Evolutionary conservation across 2,888 invertebrate species (phyloP), one percentile per base, ranked within the genome.

Genomic region (Erebia epiphron): DNA sequence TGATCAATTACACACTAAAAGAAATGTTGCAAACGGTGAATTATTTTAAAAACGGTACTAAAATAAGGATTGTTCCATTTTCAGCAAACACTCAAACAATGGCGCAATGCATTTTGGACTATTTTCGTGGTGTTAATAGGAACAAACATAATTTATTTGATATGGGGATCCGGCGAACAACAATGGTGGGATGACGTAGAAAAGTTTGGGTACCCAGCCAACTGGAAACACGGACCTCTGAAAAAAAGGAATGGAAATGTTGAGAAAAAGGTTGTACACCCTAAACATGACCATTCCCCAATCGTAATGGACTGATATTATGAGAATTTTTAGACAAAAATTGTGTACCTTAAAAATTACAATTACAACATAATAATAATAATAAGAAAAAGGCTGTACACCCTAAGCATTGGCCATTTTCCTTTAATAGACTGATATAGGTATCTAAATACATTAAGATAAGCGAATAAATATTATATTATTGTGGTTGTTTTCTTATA

Each of bases 51-150:
- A 18, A 21, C 1, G n/a, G 14, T 41, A 1, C n/a, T 41, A 16
- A 41, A n/a, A 41, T 41, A 9, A 8, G 35, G 16, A 10, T 60
- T 35, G 64, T 66, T n/a, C 61, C 66, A 43, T 75, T 91, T 93
- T 52, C 83, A 95, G 95, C 94, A 95, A 85, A 93, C 94, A 1
- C 79, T 96, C 2, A 80, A 82, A 0, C 95, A 97, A 86, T 98
- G 98, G 97, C 94, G 96, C 46, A 83, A 93, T 1, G 97, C 97
- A 4, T 97, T 97, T 82, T 97, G 97, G 96, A 95, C 97, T 54
- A 95, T 97, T 50, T 94, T 96, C 54, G 94, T 82, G 0, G 95
- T 97, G 0, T 94, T 97, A 74, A 80, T 95, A 14, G 82, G 94
- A 0, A 96, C 97, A 0, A 96, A 96, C 82, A 58, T 95, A 0